Base-by-base conservation (phyloP, 1,140 invertebrate species). In the Musca vetustissima region DNA sequence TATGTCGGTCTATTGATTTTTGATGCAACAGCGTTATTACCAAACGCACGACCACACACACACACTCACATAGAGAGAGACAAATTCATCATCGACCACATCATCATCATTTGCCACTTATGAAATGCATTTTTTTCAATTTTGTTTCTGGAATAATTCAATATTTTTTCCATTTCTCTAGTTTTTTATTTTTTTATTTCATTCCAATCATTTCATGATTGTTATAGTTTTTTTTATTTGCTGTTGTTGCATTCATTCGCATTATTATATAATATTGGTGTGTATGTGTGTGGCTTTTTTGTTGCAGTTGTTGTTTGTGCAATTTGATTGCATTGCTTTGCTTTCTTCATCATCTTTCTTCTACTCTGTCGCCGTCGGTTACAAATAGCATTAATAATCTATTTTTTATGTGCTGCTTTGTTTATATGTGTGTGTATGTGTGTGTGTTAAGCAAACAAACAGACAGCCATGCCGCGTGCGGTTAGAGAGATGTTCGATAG, bases 131-230 rank as follows among this genome's bases (percentile, higher is more conserved):
- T 53, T 4, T 17, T 53, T 6, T 21, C 17, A 1, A 17, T 21
- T 9, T 53, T 53, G 8, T 21, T 24, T 53, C 22, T 53, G 24
- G n/a, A 36, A 52, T 32, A 32, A 21, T 57, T 66, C 52, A 28
- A 66, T 49, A 49, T 49, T 65, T 24, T 52, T 66, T 53, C 52
- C 47, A 25, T 66, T 66, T 66, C 25, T 52, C 32, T 66, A 53
- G 43, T 32, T 66, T 66, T 66, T 21, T 52, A 22, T 24, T 66
- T 66, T 6, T 15, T 28, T 66, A 43, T 43, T 24, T 66, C 52
- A 11, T 28, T 28, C 36, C 48, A 50, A 50, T 66, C 24, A 52
- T 19, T 50, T 66, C 8, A 43, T 43, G 36, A 43, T 43, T 53
- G n/a, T 66, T 53, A 53, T 66, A 17, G 49, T n/a, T 24, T 22